phyloP scores from a whole-genome alignment of 2,888 invertebrate species.

The Pegoplata infirma region DNA sequence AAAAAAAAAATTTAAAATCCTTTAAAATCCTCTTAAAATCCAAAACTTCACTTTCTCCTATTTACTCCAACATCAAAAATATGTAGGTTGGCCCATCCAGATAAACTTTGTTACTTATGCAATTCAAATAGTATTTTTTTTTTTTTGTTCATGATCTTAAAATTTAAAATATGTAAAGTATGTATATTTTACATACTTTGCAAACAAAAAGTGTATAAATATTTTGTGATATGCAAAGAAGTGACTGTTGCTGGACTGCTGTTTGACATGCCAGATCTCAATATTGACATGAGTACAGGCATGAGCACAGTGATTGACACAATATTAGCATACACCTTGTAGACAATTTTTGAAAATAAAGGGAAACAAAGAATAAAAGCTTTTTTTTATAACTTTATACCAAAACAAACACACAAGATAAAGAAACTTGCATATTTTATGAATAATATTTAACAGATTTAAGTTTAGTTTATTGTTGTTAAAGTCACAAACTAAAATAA shows the following conservation, averaged over 20 bases:
- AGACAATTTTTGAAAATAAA: conserved; percentile 19
- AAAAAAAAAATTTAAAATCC: no score
- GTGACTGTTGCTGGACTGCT: conserved; percentile 35
- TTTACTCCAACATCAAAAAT: no score
- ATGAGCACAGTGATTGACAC: conserved; percentile 69
- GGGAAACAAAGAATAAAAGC: conserved; percentile 2
- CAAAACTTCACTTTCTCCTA: no score
- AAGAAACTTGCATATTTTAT: conserved; percentile 60
- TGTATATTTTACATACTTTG: conserved; percentile 38
- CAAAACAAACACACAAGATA: conserved; percentile 64
- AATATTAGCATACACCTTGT: conserved; percentile 71
- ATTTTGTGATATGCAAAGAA: conserved; percentile 49
- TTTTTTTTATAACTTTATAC: conserved; percentile 28
- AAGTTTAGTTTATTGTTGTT: background rate
- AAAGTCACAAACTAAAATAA: conserved; percentile 39
- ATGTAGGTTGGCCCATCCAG: background rate
- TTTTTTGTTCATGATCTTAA: conserved; percentile 18
- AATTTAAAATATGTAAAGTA: conserved; percentile 49
- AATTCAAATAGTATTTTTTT: conserved; percentile 27
- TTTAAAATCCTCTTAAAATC: no score
- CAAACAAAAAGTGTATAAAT: background rate
- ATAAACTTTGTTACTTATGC: background rate
- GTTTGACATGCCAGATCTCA: conserved; percentile 57
- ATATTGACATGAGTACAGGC: conserved; percentile 56
- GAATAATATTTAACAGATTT: conserved; percentile 33